These are phyloP conservation scores for Chaetura pelagica DNA, from an alignment of 2,113 vertebrate species.

Conservation along the genomic window DNA sequence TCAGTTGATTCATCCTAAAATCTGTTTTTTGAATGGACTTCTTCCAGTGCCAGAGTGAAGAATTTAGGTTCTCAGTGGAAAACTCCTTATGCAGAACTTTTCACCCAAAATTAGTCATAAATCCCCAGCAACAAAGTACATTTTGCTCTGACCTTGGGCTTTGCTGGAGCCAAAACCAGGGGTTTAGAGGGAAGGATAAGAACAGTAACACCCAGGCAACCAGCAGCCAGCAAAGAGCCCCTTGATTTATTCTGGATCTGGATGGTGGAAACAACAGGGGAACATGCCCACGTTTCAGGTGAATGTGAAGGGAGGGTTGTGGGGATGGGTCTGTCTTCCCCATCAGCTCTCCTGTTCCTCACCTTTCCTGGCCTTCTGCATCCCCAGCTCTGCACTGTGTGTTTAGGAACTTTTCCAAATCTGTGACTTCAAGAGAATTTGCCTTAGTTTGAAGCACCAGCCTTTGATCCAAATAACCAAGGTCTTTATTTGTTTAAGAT, in stretches of 20 bases:
- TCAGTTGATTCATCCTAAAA: not conserved
- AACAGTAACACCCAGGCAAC: not conserved
- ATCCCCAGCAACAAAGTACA: not conserved
- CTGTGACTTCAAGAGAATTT: slow-evolving; percentile 2
- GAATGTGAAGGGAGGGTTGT: not conserved
- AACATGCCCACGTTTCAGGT: not conserved
- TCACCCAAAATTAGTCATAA: slow-evolving; percentile 12
- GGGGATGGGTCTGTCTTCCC: not conserved
- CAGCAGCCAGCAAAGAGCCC: not conserved
- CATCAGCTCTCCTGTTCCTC: not conserved
- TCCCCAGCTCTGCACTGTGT: not conserved
- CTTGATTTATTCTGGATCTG: not conserved
- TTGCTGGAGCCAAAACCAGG: not conserved
- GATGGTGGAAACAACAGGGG: not conserved
- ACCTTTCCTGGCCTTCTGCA: not conserved
- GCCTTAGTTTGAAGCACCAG: not conserved
- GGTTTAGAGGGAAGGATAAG: not conserved
- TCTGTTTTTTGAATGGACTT: not conserved
- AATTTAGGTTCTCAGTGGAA: not conserved
- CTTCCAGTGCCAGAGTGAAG: not conserved
- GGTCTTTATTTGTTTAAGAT: slow-evolving; percentile 28
- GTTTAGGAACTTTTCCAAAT: not conserved
- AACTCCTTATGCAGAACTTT: slow-evolving; percentile 19
- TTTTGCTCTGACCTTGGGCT: not conserved
- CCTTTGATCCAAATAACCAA: slow-evolving; percentile 37